Percentiles rank a stretch among this genome's conserved stretches.
phyloP scores from a whole-genome alignment of 2,888 invertebrate species.

The Lycophotia porphyrea region DNA sequence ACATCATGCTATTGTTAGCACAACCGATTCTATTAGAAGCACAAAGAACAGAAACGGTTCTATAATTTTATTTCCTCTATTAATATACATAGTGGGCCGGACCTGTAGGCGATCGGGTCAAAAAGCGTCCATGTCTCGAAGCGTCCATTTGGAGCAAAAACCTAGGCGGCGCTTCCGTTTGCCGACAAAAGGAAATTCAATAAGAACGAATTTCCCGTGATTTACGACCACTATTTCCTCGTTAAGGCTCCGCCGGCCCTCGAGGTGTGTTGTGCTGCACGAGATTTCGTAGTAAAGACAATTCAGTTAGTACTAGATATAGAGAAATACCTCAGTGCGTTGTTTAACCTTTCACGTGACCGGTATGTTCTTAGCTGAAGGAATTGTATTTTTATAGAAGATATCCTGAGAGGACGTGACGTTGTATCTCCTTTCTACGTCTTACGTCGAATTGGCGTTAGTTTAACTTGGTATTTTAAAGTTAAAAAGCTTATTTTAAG shows the following conservation, averaged over 20 bases:
- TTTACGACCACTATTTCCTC: constrained; percentile 90
- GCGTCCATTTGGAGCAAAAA: constrained; percentile 86
- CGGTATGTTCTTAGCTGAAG: constrained; percentile 22
- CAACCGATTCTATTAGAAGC: not conserved
- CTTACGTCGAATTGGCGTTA: constrained; percentile 26
- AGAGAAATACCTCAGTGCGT: constrained; percentile 42
- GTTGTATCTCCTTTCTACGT: constrained; percentile 37
- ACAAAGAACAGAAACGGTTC: not conserved
- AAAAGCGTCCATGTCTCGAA: constrained; percentile 77
- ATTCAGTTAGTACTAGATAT: constrained; percentile 69
- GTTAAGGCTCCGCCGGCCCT: constrained; percentile 84
- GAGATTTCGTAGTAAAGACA: constrained; percentile 83
- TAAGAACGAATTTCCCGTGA: constrained; percentile 89
- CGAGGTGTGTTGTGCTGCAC: constrained; percentile 82
- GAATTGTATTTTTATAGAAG: constrained; percentile 53
- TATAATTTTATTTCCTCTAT: constrained; percentile 19
- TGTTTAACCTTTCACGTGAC: constrained; percentile 47
- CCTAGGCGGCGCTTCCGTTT: constrained; percentile 82
- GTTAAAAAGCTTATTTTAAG: constrained; percentile 9
- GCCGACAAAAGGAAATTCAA: constrained; percentile 89
- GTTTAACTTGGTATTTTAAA: constrained; percentile 28
- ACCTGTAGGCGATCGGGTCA: constrained; percentile 48
- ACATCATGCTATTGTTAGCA: constrained; percentile 1
- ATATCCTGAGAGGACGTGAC: constrained; percentile 48
- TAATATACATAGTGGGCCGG: constrained; percentile 25